Evolutionary conservation across 1,140 invertebrate genomes (phyloP), one percentile per base, ranked within the genome.

Genomic region (Zaprionus camerounensis): DNA sequence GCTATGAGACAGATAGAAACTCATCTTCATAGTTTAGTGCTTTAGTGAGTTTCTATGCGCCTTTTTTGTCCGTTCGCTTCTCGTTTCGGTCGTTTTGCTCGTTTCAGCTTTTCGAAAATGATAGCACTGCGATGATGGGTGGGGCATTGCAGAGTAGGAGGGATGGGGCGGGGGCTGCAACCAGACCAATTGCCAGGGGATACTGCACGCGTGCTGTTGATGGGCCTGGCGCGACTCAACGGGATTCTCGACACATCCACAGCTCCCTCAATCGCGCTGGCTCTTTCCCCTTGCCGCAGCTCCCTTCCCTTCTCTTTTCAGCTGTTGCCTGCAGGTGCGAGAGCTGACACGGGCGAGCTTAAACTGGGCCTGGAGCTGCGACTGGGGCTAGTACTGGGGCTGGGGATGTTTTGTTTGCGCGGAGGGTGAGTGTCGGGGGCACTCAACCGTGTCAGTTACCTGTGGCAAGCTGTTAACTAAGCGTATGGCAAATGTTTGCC

Each of bases 391-490:
- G 28, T 31, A 31, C 28, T 44, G 15, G 15, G n/a, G n/a, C 41
- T 6, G 41, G 41, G 15, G 69, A 17, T 55, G 64, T 67, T 82
- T 82, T 82, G 81, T 82, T 82, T 82, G 81, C 81, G 81, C 71
- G 75, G 55, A 51, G 75, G 63, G 76, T 44, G 76, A 64, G 63
- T 59, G 71, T 67, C 62, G 28, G 75, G 80, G 80, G 82, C 73
- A 88, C 80, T 83, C 83, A 88, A 71, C 70, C 84, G 82, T 80
- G 78, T 83, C 82, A 68, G 80, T 81, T 87, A 88, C 84, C 84
- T 87, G 81, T 88, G 78, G 84, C 82, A 86, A 76, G 83, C 84
- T 87, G 84, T 87, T 87, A 87, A 88, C 84, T 87, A 87, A 87
- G 84, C 83, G 71, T 76, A 88, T 71, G 71, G 84, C 84, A 87